Percentiles rank a stretch among this genome's conserved stretches.
phyloP scores from a whole-genome alignment of 1,140 invertebrate genomes.

The Microplitis mediator region DNA sequence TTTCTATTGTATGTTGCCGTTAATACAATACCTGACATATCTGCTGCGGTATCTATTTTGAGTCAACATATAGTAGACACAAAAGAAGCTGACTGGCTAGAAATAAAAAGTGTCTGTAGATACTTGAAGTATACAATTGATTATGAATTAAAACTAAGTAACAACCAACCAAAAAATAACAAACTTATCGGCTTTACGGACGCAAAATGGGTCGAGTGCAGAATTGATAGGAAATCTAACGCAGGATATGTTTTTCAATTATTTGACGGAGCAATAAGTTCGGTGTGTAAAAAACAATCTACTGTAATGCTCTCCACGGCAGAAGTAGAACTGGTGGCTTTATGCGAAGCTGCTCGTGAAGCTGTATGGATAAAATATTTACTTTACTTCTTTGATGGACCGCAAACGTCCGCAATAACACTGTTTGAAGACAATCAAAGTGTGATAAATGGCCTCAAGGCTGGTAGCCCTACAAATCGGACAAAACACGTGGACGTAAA shows the following conservation, averaged over 20 bases:
- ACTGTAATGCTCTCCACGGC: slow-evolving; percentile 48
- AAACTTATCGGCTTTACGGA: slow-evolving; percentile 14
- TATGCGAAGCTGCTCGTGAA: slow-evolving; percentile 50
- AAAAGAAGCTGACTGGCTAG: slow-evolving; percentile 40
- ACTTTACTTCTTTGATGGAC: slow-evolving; percentile 31
- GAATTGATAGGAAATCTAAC: slow-evolving; percentile 37
- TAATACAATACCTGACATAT: slow-evolving; percentile 49
- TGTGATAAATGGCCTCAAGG: slow-evolving; percentile 49
- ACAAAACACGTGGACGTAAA: slow-evolving; percentile 49
- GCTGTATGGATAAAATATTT: slow-evolving; percentile 39
- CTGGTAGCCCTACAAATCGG: slow-evolving; percentile 41
- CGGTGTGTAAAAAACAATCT: not conserved
- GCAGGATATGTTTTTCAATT: not conserved
- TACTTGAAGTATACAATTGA: slow-evolving; percentile 43
- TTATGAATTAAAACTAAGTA: slow-evolving; percentile 11
- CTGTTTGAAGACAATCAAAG: slow-evolving; percentile 41
- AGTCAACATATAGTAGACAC: slow-evolving; percentile 39
- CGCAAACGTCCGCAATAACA: not conserved
- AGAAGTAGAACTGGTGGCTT: slow-evolving; percentile 60
- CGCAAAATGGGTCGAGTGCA: slow-evolving; percentile 8
- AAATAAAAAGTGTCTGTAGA: slow-evolving; percentile 42
- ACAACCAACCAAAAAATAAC: not conserved
- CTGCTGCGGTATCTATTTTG: slow-evolving; percentile 42
- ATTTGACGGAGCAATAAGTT: not conserved
- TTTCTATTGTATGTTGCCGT: slow-evolving; percentile 48